Percentiles rank a stretch among this genome's conserved stretches.
phyloP scores from a whole-genome alignment of 2,113 vertebrate species.

The Hipposideros armiger region DNA sequence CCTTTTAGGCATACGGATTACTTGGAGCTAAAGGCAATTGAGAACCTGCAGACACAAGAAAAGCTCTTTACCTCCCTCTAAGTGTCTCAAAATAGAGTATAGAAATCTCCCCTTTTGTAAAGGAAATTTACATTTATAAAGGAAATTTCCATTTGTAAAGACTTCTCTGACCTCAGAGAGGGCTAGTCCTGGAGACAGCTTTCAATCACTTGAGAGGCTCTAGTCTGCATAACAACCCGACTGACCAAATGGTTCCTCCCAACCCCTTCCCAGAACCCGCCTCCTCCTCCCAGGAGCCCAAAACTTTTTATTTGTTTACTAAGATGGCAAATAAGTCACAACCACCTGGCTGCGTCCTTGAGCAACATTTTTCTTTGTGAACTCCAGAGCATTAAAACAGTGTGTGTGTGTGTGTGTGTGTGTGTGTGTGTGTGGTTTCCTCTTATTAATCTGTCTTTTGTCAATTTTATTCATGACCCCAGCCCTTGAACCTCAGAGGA shows the following conservation, averaged over 20 bases:
- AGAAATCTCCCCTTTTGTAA: not conserved
- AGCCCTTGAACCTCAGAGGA: not conserved
- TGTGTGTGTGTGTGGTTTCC: too few relatives aligned
- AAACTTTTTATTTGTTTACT: not conserved
- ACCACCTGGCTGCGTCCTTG: too few relatives aligned
- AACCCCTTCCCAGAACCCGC: fast-evolving
- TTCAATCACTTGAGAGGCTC: fast-evolving
- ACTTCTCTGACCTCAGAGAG: not conserved
- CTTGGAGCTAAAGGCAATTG: not conserved
- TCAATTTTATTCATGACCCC: not conserved
- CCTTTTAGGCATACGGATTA: not conserved
- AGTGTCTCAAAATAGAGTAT: not conserved
- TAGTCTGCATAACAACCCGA: fast-evolving
- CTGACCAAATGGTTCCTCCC: not conserved
- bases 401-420: too few relatives aligned
- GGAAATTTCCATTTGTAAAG: not conserved
- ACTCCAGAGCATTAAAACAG: not conserved
- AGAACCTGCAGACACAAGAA: not conserved
- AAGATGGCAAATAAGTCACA: fast-evolving
- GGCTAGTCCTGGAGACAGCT: fast-evolving
- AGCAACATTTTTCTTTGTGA: not conserved
- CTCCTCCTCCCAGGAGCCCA: not conserved
- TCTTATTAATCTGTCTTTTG: not conserved
- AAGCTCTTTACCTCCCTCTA: not conserved
- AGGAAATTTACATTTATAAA: too few relatives aligned